phyloP scores from a whole-genome alignment of 2,797 vertebrate genomes.

The Danio jaintianensis region DNA sequence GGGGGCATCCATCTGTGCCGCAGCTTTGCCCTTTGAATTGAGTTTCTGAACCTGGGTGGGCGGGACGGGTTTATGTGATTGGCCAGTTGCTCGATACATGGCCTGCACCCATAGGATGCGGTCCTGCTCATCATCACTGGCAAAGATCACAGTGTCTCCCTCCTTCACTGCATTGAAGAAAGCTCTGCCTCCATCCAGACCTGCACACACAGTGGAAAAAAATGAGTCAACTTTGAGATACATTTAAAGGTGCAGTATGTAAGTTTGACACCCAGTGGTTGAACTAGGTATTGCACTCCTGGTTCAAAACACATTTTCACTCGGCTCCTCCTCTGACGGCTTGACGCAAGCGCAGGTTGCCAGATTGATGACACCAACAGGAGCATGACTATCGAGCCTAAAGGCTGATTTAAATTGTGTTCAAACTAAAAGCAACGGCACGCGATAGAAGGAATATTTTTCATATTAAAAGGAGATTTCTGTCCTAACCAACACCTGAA shows the following conservation, averaged over 20 bases:
- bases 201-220: conserved; percentile 69
- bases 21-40: conserved; percentile 97
- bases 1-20: conserved; percentile 97
- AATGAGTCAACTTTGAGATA: not conserved
- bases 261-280: too few relatives aligned
- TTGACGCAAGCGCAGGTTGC: too few relatives aligned
- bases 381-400: too few relatives aligned
- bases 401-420: too few relatives aligned
- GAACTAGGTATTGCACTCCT: too few relatives aligned
- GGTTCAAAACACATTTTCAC: too few relatives aligned
- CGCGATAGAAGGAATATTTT: too few relatives aligned
- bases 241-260: not conserved
- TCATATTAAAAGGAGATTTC: too few relatives aligned
- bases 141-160: conserved; percentile 98
- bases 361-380: too few relatives aligned
- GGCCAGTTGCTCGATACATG: conserved; percentile 98
- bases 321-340: too few relatives aligned
- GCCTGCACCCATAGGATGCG: conserved; percentile 99
- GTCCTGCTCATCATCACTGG: conserved; percentile 98
- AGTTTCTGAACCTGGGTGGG: conserved; percentile 99
- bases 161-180: conserved; percentile 99
- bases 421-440: too few relatives aligned
- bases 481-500: too few relatives aligned
- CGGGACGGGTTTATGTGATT: conserved; percentile 98
- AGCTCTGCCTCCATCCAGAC: conserved; percentile 95